Base-by-base conservation (phyloP, 2,113 vertebrate species). In the Pterocles gutturalis region DNA sequence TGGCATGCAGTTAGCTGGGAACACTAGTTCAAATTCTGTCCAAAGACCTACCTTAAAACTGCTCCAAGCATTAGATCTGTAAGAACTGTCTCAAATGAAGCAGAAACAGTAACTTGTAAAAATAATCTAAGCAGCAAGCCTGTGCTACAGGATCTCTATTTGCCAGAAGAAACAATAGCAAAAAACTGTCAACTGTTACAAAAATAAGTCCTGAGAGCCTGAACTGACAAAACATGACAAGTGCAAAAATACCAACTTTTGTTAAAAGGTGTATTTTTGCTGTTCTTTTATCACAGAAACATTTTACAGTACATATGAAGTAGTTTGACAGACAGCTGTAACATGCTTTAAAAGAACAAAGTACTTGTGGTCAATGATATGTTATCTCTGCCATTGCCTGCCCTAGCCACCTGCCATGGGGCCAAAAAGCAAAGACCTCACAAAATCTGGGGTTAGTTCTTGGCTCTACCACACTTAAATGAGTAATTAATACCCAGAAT, bases 41-140 rank as follows among this genome's bases (percentile, higher is more conserved):
- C 26, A 55, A 38, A 81, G 83, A 98, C 98, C 99, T 96, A 98
- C 97, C 70, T 98, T 17, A 98, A 75, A 53, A 99, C 8, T 13
- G 98, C 96, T 95, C 98, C 99, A 19, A 99, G 98, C 94, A 98
- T 96, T 82, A 98, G 84, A 36, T 98, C 98, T 96, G 98, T 96
- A 83, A 96, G 95, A 66, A 98, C 1, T 15, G 98, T 99, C 98
- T 99, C 53, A 97, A 64, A 66, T 1, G 7, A 86, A 79, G 58
- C 43, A 76, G 43, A 46, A 81, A n/a, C 34, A 45, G 60, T 61
- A 60, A 66, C 25, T 38, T 54, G 65, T 34, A 31, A 80, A 67
- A 48, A 51, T 11, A 61, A 43, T 29, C 45, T 72, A 66, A 60
- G 21, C 38, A 26, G 54, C 29, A 62, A 90, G 45, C 28, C 45